Evolutionary conservation across 1,140 invertebrate species (phyloP), one percentile per base, ranked within the genome.

Genomic region (Philotrypesis tridentata): DNA sequence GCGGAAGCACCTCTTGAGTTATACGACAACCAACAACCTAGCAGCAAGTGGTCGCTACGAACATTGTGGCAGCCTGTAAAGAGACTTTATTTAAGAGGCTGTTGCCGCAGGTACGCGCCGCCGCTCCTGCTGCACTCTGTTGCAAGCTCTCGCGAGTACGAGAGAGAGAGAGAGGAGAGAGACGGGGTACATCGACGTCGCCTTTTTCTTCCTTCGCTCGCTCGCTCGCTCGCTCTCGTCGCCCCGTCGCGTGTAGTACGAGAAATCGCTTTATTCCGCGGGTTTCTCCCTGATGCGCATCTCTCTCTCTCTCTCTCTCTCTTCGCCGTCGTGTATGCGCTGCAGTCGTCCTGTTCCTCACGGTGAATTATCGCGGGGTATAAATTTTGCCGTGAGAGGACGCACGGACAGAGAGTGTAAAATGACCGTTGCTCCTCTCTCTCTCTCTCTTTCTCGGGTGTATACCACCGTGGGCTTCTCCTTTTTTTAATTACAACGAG

Each of bases 1-100:
- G 79, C 79, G 77, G 84, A 85, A 87, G 86, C 82, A 87, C 86
- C 85, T 87, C 86, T 87, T 84, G 86, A 86, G 80, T 87, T 87
- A 87, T 85, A 85, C 80, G 86, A 87, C 84, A 74, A 85, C 81
- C 82, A 82, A 85, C 82, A 83, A 84, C 21, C 82, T 33, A 83
- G 82, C 84, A 83, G 84, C 84, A 85, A 87, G 85, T 85, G 82
- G 85, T 84, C 82, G 85, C 81, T 80, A 76, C 80, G 82, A 85
- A 84, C 84, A 85, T 84, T 85, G 84, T 84, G 80, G 82, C 79
- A 84, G 84, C 85, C 83, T 83, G 85, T 86, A 85, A 85, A 85
- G 83, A 85, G 85, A 84, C 82, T 85, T 87, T 85, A 84, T 86
- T 86, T 84, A 84, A 85, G 84, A 84, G 85, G 82, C 81, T 25